Evolutionary conservation across 2,113 vertebrate species (phyloP).

Genomic region (Daboia siamensis): DNA sequence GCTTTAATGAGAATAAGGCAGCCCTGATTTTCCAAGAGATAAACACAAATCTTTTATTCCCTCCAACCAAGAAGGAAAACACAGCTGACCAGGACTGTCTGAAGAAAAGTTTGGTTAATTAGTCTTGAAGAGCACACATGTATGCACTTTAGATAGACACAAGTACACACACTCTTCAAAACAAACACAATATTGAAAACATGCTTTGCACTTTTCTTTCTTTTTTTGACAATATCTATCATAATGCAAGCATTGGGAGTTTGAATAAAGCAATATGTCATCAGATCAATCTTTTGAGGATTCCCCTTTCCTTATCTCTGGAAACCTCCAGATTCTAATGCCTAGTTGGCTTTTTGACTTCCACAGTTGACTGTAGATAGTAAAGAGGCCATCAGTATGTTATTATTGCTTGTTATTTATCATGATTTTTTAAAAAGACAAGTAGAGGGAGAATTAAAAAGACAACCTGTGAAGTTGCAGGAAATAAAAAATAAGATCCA

Average conservation of each 20-base stretch:
- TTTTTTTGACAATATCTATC: slow-evolving; percentile 5
- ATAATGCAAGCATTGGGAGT: not conserved
- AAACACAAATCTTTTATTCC: slow-evolving; percentile 73
- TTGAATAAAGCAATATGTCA: slow-evolving; percentile 18
- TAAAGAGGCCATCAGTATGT: slow-evolving; percentile 24
- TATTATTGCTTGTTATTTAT: slow-evolving; percentile 22
- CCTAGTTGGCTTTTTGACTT: not conserved
- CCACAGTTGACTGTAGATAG: slow-evolving; percentile 24
- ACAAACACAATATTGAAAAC: not conserved
- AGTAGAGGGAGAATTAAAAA: not conserved
- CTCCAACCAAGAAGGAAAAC: slow-evolving; percentile 49
- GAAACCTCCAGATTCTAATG: not conserved
- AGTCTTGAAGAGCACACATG: slow-evolving; percentile 5
- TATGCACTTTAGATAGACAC: not conserved
- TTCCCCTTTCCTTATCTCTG: slow-evolving; percentile 10
- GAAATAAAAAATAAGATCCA: slow-evolving; percentile 34
- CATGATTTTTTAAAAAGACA: not conserved
- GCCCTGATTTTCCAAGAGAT: slow-evolving; percentile 70
- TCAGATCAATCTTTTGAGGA: slow-evolving; percentile 1
- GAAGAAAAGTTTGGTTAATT: slow-evolving; percentile 35
- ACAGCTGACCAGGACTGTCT: not conserved
- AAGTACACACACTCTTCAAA: not conserved
- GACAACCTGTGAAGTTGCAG: slow-evolving; percentile 42
- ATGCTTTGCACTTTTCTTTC: slow-evolving; percentile 27
- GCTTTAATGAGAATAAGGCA: slow-evolving; percentile 73